These are phyloP conservation scores for Andinoacara biseriatus DNA, from an alignment of 2,113 vertebrate species.

Conservation along the genomic window DNA sequence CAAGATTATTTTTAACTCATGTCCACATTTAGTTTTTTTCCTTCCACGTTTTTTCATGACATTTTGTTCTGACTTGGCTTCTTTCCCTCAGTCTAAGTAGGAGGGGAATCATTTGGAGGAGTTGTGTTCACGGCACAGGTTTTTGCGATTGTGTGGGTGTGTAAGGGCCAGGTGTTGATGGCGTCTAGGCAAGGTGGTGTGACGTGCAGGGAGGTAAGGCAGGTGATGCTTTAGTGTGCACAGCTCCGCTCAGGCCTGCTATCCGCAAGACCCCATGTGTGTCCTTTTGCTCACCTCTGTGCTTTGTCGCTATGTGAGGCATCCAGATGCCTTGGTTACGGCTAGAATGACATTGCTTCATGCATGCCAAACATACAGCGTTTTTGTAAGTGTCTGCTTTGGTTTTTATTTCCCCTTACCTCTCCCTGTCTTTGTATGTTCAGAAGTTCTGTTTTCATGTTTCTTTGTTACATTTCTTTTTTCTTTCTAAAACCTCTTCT, in stretches of 20 bases:
- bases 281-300: slow-evolving; percentile 79
- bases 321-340: slow-evolving; percentile 72
- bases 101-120: slow-evolving; percentile 71
- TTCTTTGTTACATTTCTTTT: slow-evolving; percentile 57
- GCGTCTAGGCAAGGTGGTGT: slow-evolving; percentile 74
- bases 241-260: slow-evolving; percentile 79
- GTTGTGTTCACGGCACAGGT: slow-evolving; percentile 70
- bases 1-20: slow-evolving; percentile 63
- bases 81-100: slow-evolving; percentile 77
- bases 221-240: slow-evolving; percentile 80
- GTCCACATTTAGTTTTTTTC: slow-evolving; percentile 68
- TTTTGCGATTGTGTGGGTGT: slow-evolving; percentile 75
- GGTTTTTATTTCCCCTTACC: slow-evolving; percentile 54
- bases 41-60: slow-evolving; percentile 74
- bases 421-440: slow-evolving; percentile 59
- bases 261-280: slow-evolving; percentile 78
- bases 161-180: slow-evolving; percentile 76
- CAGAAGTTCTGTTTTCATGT: slow-evolving; percentile 39
- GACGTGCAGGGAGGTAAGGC: slow-evolving; percentile 77
- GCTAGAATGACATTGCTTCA: slow-evolving; percentile 77
- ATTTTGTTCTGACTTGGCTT: slow-evolving; percentile 81
- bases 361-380: slow-evolving; percentile 79
- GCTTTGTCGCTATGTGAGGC: slow-evolving; percentile 75
- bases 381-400: slow-evolving; percentile 74
- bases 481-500: slow-evolving; percentile 55